Percentiles rank a stretch among this genome's conserved stretches.
These are phyloP conservation scores for Chloromyia formosa DNA, from an alignment of 2,888 invertebrate species.

Conservation along the genomic window DNA sequence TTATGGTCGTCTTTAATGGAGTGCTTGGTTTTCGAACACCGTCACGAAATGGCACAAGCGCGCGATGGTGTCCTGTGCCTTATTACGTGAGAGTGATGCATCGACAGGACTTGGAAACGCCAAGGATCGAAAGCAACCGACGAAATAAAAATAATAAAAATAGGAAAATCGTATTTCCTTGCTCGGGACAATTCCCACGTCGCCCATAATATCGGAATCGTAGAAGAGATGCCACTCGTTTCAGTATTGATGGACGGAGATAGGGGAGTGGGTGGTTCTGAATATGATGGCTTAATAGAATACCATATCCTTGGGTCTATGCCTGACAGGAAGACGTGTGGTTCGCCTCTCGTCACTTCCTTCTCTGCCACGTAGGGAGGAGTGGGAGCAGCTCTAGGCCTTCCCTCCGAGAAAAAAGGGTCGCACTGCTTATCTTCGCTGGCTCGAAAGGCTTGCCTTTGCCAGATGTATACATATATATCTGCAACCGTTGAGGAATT, in stretches of 20 bases:
- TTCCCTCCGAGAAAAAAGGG: background rate
- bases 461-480: background rate
- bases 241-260: background rate
- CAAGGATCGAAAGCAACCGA: background rate
- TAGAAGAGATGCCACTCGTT: background rate
- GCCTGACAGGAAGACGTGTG: too few relatives aligned
- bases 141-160: background rate
- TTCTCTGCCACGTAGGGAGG: too few relatives aligned
- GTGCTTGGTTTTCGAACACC: background rate
- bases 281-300: background rate
- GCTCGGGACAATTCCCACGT: conserved; percentile 22
- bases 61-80: conserved; percentile 8
- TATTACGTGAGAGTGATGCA: background rate
- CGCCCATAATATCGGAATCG: conserved; percentile 31
- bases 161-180: conserved; percentile 37
- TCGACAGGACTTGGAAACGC: too few relatives aligned
- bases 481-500: conserved; percentile 36
- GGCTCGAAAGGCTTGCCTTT: background rate
- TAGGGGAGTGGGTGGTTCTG: too few relatives aligned
- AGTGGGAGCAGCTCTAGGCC: too few relatives aligned
- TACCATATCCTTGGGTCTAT: background rate
- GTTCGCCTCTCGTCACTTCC: too few relatives aligned
- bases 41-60: too few relatives aligned
- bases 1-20: conserved; percentile 38
- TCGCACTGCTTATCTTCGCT: background rate